Evolutionary conservation across 2,797 vertebrate genomes (phyloP), one percentile per base, ranked within the genome.

Genomic region (Lagodon rhomboides): DNA sequence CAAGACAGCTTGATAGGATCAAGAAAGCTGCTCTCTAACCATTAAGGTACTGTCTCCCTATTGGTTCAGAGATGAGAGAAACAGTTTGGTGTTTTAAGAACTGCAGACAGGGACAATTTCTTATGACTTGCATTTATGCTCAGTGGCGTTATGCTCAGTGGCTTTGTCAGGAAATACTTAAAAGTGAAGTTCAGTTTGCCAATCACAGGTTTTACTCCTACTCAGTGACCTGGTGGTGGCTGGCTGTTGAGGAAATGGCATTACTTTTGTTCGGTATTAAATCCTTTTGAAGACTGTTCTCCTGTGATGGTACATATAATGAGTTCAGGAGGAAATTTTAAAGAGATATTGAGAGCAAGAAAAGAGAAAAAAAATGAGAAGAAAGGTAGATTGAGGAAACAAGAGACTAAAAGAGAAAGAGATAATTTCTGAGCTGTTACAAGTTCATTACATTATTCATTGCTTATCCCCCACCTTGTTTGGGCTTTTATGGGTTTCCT

Each of bases 391-490:
- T 18, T 38, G 55, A 51, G 30, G 60, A 84, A 81, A 87, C 54
- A 75, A 77, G 58, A 85, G 64, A 69, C 53, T 38, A 73, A 75
- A 65, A 72, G 43, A 72, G 66, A 69, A 20, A 59, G 62, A 73
- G 82, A 88, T 87, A 64, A 83, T 84, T 88, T 84, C 80, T 63
- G 72, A 80, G 82, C 83, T 73, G 75, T 84, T 84, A 90, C 86
- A 88, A 87, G 73, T 92, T 89, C 84, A 89, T 90, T 90, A 91
- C 80, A 79, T 87, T 87, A 85, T 88, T 86, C 79, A 85, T 89
- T 85, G 78, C 86, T 89, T 85, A 83, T 79, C 67, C 77, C 43
- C 64, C 58, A 85, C 80, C 70, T 73, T 80, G 70, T 87, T 87
- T 79, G 60, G 75, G 41, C 68, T 81, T 85, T 90, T 77, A 81